Conservation (phyloP, 2,113 vertebrate species). For the Paratilapia polleni region DNA sequence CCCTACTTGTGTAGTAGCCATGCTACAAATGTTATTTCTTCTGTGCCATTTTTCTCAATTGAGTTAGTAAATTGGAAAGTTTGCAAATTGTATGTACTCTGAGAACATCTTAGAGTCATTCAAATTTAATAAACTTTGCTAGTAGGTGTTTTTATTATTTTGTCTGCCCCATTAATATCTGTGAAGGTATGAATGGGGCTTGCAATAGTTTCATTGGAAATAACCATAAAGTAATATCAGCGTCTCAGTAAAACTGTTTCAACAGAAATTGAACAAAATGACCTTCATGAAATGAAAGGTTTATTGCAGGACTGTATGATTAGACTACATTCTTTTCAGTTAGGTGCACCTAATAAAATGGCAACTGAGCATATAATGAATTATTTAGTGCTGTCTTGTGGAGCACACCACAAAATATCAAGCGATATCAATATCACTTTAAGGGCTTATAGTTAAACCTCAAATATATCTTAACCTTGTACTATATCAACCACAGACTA, state of each 20-base stretch:
- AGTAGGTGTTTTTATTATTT: neutral
- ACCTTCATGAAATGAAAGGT: neutral
- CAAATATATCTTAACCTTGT: neutral
- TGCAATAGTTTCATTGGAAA: neutral
- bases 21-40: slow-evolving; percentile 13
- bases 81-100: neutral
- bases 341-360: neutral
- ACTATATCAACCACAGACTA: neutral
- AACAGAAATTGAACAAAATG: neutral
- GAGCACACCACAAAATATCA: neutral
- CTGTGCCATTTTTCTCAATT: slow-evolving; percentile 11
- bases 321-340: neutral
- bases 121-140: neutral
- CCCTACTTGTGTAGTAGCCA: slow-evolving; percentile 11
- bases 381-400: neutral
- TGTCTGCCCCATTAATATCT: neutral
- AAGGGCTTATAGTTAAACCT: neutral
- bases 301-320: neutral
- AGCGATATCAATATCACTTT: neutral
- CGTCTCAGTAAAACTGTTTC: neutral
- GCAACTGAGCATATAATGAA: neutral
- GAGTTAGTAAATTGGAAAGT: neutral
- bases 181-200: neutral
- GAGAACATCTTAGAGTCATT: neutral
- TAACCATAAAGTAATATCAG: neutral